Conservation (phyloP, 2,113 vertebrate genomes). For the Vidua macroura region DNA sequence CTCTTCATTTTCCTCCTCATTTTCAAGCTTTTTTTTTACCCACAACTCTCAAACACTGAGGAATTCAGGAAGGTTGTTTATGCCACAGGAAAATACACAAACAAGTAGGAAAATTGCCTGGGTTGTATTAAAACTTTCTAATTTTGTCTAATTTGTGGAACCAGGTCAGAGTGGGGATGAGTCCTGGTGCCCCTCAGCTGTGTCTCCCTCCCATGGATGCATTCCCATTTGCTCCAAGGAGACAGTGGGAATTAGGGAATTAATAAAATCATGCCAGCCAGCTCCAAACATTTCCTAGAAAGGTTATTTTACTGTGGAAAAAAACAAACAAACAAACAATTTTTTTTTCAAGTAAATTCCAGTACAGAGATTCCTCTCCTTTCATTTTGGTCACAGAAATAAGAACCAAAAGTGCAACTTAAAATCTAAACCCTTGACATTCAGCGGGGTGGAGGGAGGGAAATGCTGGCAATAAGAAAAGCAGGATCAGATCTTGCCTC, state of each 20-base stretch:
- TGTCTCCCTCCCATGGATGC: background rate
- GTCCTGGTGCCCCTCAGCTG: background rate
- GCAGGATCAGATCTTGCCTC: background rate
- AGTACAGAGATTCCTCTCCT: background rate
- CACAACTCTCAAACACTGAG: background rate
- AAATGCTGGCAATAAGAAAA: background rate
- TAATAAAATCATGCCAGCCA: background rate
- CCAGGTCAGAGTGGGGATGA: rapidly evolving
- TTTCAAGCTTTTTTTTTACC: background rate
- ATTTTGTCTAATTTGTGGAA: background rate
- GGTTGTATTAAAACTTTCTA: background rate
- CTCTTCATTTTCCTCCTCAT: background rate
- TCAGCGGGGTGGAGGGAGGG: background rate
- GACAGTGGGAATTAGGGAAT: background rate
- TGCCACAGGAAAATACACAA: background rate
- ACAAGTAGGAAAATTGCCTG: background rate
- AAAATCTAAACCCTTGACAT: background rate
- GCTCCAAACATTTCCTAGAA: background rate
- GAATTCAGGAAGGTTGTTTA: background rate
- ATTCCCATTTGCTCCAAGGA: background rate
- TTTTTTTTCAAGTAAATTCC: background rate
- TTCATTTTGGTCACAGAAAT: background rate
- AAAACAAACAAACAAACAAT: no score
- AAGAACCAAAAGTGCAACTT: background rate
- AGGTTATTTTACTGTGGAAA: background rate